Evolutionary conservation across 2,888 invertebrate species (phyloP).

Genomic region (Rhingia rostrata): DNA sequence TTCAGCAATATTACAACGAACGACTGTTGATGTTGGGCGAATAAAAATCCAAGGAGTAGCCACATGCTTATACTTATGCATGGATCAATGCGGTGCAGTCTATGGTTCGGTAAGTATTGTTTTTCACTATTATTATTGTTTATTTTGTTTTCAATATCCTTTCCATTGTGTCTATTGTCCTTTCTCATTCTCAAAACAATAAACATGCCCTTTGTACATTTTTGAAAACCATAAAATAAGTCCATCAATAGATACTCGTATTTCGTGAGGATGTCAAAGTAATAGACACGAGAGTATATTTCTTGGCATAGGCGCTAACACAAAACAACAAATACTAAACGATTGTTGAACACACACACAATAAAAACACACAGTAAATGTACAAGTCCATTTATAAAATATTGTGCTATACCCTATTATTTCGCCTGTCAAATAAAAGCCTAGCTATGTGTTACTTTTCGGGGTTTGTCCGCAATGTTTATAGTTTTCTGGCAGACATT

Average conservation of each 20-base stretch:
- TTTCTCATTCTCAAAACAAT: background rate
- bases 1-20: conserved; percentile 89
- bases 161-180: background rate
- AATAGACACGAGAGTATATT: conserved; percentile 50
- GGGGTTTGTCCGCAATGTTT: background rate
- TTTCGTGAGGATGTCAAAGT: conserved; percentile 66
- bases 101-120: conserved; percentile 92
- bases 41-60: conserved; percentile 94
- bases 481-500: too few species aligned
- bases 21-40: conserved; percentile 89
- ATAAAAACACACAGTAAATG: background rate
- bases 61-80: conserved; percentile 94
- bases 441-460: background rate
- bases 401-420: background rate
- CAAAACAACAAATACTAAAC: conserved; percentile 28
- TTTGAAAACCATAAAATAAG: background rate
- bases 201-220: background rate
- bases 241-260: conserved; percentile 45
- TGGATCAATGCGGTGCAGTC: conserved; percentile 93
- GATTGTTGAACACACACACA: conserved; percentile 42
- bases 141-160: background rate
- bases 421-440: background rate
- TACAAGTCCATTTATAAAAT: background rate
- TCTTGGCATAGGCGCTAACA: conserved; percentile 32
- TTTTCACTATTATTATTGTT: conserved; percentile 35